Conservation (phyloP, 1,140 invertebrate species). For the Luehdorfia chinensis region DNA sequence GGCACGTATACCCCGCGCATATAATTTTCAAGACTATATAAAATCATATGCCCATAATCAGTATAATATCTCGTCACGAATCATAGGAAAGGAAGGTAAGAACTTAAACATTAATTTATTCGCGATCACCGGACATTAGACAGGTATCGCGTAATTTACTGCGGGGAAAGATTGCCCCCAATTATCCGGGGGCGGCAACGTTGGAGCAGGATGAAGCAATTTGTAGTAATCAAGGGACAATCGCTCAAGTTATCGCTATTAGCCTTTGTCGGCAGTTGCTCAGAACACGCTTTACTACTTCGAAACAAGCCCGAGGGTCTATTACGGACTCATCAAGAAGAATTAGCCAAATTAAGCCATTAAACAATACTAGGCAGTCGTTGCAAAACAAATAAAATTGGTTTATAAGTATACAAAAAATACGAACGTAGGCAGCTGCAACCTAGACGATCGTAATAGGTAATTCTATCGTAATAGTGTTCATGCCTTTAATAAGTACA, state of each 20-base stretch:
- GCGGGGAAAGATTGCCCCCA: constrained; percentile 27
- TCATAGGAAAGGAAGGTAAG: not conserved
- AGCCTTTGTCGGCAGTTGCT: constrained; percentile 46
- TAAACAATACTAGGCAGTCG: constrained; percentile 31
- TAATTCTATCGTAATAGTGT: no score
- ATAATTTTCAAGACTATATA: no score
- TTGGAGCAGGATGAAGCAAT: constrained; percentile 56
- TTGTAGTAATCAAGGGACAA: constrained; percentile 61
- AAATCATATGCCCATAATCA: no score
- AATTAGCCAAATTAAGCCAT: constrained; percentile 48
- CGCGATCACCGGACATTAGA: constrained; percentile 22
- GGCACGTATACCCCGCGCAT: no score
- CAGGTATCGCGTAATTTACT: constrained; percentile 21
- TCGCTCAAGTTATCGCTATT: constrained; percentile 44
- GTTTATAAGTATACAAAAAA: constrained; percentile 6
- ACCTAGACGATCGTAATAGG: no score
- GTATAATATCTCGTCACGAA: no score
- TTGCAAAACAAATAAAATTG: constrained; percentile 25
- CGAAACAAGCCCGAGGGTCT: constrained; percentile 28
- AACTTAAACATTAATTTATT: constrained; percentile 14
- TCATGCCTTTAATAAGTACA: no score
- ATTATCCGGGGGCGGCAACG: constrained; percentile 38
- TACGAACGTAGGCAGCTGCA: not conserved
- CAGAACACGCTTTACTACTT: constrained; percentile 24
- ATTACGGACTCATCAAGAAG: constrained; percentile 30